A percentile compares a stretch with the other conserved stretches of the same genome.
Conservation (phyloP, 64 coral and sea anemone species). For the Cladopsammia gracilis region DNA sequence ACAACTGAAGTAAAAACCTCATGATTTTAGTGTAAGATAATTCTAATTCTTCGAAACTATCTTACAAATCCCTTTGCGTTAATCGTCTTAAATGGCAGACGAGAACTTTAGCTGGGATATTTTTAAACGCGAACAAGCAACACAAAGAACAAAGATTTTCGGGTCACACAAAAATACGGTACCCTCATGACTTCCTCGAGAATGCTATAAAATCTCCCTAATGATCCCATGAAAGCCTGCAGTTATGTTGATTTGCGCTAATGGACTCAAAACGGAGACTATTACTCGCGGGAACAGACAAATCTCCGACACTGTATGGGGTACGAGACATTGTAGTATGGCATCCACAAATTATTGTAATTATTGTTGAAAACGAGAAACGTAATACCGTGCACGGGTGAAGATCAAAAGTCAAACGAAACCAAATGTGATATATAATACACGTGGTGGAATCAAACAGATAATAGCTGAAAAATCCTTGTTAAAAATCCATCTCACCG, state of each 20-base stretch:
- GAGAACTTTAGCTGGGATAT: background rate
- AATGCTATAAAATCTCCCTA: background rate
- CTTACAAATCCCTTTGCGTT: background rate
- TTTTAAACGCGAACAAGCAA: background rate
- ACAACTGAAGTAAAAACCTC: background rate
- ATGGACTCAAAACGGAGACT: background rate
- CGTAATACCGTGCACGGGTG: background rate
- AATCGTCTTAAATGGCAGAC: constrained; percentile 13
- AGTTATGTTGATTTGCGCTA: background rate
- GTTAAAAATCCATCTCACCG: background rate
- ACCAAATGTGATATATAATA: background rate
- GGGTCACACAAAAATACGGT: background rate
- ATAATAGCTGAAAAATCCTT: background rate
- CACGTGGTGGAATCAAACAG: background rate
- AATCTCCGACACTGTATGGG: background rate
- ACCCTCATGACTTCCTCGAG: constrained; percentile 14
- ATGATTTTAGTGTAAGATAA: background rate
- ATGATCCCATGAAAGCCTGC: background rate
- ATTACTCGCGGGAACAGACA: background rate
- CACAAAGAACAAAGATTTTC: background rate
- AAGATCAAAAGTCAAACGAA: background rate
- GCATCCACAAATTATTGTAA: background rate
- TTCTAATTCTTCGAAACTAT: background rate
- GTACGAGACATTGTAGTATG: background rate
- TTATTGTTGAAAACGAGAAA: background rate